A percentile compares a stretch with the other conserved stretches of the same genome.
Conservation (phyloP, 2,797 vertebrate genomes). For the Takifugu rubripes region DNA sequence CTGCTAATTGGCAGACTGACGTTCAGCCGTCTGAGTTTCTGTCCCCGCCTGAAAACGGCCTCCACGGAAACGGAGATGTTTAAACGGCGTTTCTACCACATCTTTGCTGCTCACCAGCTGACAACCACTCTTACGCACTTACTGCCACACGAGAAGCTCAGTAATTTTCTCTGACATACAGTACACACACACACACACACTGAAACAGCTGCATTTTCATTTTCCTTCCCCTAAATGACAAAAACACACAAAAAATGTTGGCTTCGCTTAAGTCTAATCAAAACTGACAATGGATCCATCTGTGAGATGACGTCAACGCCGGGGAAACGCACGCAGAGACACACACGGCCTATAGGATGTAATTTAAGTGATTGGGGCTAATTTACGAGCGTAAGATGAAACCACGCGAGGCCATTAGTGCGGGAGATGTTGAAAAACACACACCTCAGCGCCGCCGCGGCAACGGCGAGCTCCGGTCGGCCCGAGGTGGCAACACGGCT, state of each 20-base stretch:
- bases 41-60: slow-evolving; percentile 53
- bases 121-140: slow-evolving; percentile 65
- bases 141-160: slow-evolving; percentile 34
- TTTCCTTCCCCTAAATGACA: slow-evolving; percentile 70
- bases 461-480: no score
- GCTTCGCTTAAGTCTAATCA: slow-evolving; percentile 75
- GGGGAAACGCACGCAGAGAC: slow-evolving; percentile 34
- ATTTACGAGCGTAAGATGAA: slow-evolving; percentile 78
- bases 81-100: slow-evolving; percentile 40
- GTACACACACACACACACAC: slow-evolving; percentile 18
- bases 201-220: slow-evolving; percentile 69
- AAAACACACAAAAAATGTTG: slow-evolving; percentile 71
- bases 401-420: slow-evolving; percentile 65
- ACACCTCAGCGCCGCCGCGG: background rate
- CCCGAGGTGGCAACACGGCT: slow-evolving; percentile 18
- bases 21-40: slow-evolving; percentile 47
- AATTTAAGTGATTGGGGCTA: slow-evolving; percentile 80
- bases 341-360: slow-evolving; percentile 64
- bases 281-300: slow-evolving; percentile 69
- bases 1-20: slow-evolving; percentile 61
- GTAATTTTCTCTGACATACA: slow-evolving; percentile 28
- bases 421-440: slow-evolving; percentile 56
- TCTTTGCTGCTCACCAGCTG: slow-evolving; percentile 48
- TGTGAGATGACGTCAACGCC: slow-evolving; percentile 72
- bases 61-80: slow-evolving; percentile 43